Base-by-base conservation (phyloP, 2,888 invertebrate genomes). In the Anorthoa munda region DNA sequence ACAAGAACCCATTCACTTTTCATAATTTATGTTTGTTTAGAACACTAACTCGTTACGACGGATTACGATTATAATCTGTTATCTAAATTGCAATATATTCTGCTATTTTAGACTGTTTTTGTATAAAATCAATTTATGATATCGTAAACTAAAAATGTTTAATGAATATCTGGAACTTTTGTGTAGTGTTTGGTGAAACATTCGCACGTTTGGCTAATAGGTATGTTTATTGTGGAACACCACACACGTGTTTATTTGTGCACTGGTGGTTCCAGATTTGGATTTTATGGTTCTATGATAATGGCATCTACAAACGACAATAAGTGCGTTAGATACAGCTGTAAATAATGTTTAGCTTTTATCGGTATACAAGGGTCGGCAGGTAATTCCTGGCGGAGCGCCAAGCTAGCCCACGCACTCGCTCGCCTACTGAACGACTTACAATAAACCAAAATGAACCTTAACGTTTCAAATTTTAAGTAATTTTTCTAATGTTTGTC, bases 291-390 rank as follows among this genome's bases (percentile, higher is more conserved):
- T 82, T 82, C 78, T 83, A 84, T 85, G 84, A 86, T 89, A 88
- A 89, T 86, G 84, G 89, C 83, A 86, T 88, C 84, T 86, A 86
- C 87, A 89, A 86, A 86, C 87, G 90, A 91, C 91, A 93, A 92
- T 92, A 92, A 92, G 90, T 90, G 90, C 87, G 90, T 90, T 89
- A 90, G 90, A 91, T 93, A 91, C 88, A 89, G 90, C 91, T 92
- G 92, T 94, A 92, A 94, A 94, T 94, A 94, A 94, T 95, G 92
- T 94, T 93, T 90, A 92, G 92, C 92, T 93, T 94, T 94, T 94
- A 94, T 94, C 93, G 90, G 92, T 92, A 90, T 92, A 94, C 93
- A 93, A 94, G 95, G 94, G 94, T 93, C 94, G 92, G 92, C 95
- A 96, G 95, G 95, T 95, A 94, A 95, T 90, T 90, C 88, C 91